phyloP scores from a whole-genome alignment of 2,113 vertebrate species.

The Marmota flaviventris region DNA sequence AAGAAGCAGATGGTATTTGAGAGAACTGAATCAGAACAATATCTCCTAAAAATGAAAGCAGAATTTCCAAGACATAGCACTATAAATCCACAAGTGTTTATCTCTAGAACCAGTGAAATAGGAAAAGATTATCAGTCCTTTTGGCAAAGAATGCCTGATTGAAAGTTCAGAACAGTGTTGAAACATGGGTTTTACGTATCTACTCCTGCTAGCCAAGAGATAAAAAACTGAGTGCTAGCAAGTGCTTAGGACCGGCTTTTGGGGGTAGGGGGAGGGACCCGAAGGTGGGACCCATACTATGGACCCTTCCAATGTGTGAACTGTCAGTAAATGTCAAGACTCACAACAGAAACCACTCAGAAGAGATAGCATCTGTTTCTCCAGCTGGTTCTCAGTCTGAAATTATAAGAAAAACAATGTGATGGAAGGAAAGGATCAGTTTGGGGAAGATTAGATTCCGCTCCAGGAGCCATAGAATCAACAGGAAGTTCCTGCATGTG shows the following conservation, averaged over 20 bases:
- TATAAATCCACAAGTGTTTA: conserved; percentile 40
- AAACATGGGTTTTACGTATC: not conserved
- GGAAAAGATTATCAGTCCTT: conserved; percentile 11
- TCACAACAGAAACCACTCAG: not conserved
- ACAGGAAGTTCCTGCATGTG: not conserved
- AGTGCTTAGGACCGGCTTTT: not conserved
- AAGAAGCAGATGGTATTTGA: conserved; percentile 29
- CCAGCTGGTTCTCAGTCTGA: conserved; percentile 4
- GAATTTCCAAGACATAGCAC: not conserved
- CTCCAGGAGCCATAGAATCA: not conserved
- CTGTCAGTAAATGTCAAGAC: not conserved
- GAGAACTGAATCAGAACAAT: not conserved
- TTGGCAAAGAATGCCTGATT: conserved; percentile 29
- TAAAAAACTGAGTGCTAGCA: not conserved
- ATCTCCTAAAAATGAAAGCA: conserved; percentile 14
- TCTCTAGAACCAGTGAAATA: conserved; percentile 24
- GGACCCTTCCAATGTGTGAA: not conserved
- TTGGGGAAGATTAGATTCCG: conserved; percentile 3
- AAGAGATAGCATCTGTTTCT: conserved; percentile 7
- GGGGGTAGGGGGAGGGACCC: not conserved
- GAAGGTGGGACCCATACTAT: not conserved
- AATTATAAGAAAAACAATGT: conserved; percentile 49
- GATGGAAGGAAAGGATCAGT: not conserved
- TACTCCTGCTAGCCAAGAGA: not conserved
- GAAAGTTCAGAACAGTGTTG: not conserved